These are phyloP conservation scores for Xiphophorus couchianus DNA, from an alignment of 2,113 vertebrate genomes.

Conservation along the genomic window DNA sequence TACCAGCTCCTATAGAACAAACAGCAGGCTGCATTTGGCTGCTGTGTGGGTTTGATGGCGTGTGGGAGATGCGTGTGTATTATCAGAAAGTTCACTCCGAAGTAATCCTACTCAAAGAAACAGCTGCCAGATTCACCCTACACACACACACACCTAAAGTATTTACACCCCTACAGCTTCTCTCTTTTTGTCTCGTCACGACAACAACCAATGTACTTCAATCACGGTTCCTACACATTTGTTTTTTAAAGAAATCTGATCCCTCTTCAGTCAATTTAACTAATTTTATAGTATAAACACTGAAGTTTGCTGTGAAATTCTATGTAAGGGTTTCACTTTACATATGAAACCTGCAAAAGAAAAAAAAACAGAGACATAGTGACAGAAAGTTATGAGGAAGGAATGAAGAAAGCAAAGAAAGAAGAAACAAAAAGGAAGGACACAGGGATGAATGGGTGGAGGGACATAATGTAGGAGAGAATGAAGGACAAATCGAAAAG, in stretches of 20 bases:
- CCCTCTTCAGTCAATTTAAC: background rate
- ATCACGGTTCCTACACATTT: background rate
- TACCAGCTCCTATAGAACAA: slow-evolving; percentile 42
- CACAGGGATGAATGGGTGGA: background rate
- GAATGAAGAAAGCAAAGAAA: no score
- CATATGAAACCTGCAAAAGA: background rate
- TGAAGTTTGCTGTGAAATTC: no score
- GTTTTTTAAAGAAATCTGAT: background rate
- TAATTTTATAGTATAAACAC: background rate
- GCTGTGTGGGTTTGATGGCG: slow-evolving; percentile 49
- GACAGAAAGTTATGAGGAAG: no score
- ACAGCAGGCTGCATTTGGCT: slow-evolving; percentile 23
- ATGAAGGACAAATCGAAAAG: no score
- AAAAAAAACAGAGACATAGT: no score
- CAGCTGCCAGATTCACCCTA: slow-evolving; percentile 56
- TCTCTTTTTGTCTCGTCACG: background rate
- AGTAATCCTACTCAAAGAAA: slow-evolving; percentile 63
- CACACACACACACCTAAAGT: slow-evolving; percentile 18
- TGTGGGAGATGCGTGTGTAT: slow-evolving; percentile 58
- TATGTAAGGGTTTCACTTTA: no score
- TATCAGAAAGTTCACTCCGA: slow-evolving; percentile 59
- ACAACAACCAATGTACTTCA: background rate
- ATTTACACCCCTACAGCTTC: background rate
- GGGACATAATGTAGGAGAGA: background rate
- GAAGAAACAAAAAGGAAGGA: background rate